Evolutionary conservation across 2,113 vertebrate genomes (phyloP).

Genomic region (Leiothrix lutea): DNA sequence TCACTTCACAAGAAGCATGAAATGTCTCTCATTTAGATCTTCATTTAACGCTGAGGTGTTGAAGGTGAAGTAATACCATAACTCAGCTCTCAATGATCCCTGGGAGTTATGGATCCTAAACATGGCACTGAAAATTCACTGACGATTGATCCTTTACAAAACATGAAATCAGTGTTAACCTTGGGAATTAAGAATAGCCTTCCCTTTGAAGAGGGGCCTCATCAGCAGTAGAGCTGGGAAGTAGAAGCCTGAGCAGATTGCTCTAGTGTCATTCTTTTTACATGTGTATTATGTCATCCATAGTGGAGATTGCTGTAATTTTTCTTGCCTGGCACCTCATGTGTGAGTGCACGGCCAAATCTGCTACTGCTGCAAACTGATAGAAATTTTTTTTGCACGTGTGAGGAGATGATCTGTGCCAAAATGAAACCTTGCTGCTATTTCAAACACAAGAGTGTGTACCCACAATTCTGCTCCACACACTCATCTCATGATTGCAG

Average conservation of each 20-base stretch:
- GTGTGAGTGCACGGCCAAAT: neutral
- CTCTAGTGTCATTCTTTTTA: neutral
- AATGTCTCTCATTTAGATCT: neutral
- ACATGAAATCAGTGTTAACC: neutral
- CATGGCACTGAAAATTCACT: neutral
- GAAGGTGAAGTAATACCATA: neutral
- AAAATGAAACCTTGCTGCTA: neutral
- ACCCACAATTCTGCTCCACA: neutral
- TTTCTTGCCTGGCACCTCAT: constrained; percentile 12
- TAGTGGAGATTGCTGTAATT: neutral
- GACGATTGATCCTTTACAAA: neutral
- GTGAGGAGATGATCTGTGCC: neutral
- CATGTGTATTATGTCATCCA: neutral
- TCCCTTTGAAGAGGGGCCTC: neutral
- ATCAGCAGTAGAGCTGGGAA: neutral
- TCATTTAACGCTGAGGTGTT: neutral
- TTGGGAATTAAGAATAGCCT: constrained; percentile 11
- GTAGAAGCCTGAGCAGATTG: neutral
- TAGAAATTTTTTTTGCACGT: neutral
- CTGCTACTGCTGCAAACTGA: neutral
- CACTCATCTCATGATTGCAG: rapidly evolving
- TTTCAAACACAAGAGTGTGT: neutral
- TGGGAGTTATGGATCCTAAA: neutral
- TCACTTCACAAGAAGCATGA: neutral
- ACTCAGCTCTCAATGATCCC: neutral